Evolutionary conservation across 2,113 vertebrate species (phyloP).

Genomic region (Myiopsitta monachus): DNA sequence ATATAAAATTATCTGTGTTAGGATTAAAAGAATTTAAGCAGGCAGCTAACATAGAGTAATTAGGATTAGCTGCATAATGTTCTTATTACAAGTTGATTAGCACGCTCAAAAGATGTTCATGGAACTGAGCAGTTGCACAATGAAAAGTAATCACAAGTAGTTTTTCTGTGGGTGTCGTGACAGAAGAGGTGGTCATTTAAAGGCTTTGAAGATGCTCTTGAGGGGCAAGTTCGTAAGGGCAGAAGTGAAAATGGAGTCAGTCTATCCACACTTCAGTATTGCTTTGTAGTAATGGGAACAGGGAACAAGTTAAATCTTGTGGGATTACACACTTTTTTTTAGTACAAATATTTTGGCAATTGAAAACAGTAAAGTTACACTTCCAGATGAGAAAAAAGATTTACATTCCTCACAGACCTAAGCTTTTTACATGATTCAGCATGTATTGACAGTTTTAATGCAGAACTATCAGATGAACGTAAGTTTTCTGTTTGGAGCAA

Average conservation of each 20-base stretch:
- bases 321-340: not conserved
- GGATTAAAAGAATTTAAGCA: constrained; percentile 44
- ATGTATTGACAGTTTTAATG: constrained; percentile 18
- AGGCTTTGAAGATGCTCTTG: not conserved
- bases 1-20: constrained; percentile 47
- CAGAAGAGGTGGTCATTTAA: not conserved
- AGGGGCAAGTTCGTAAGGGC: not conserved
- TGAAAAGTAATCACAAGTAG: constrained; percentile 36
- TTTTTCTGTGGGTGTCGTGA: not conserved
- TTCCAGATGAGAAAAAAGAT: not conserved
- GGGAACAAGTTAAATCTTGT: constrained; percentile 2
- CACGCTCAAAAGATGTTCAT: constrained; percentile 29
- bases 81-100: constrained; percentile 28
- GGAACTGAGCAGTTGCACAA: constrained; percentile 2
- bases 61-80: constrained; percentile 46
- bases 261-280: not conserved
- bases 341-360: not conserved
- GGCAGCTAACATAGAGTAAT: constrained; percentile 30
- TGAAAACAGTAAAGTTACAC: not conserved
- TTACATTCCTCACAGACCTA: not conserved
- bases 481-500: not conserved
- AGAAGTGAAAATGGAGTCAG: not conserved
- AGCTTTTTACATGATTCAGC: not conserved
- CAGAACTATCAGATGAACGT: not conserved
- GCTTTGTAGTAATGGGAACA: constrained; percentile 5